Percentiles rank a stretch among this genome's conserved stretches.
phyloP scores from a whole-genome alignment of 2,888 invertebrate genomes.

The Anticlea derivata region DNA sequence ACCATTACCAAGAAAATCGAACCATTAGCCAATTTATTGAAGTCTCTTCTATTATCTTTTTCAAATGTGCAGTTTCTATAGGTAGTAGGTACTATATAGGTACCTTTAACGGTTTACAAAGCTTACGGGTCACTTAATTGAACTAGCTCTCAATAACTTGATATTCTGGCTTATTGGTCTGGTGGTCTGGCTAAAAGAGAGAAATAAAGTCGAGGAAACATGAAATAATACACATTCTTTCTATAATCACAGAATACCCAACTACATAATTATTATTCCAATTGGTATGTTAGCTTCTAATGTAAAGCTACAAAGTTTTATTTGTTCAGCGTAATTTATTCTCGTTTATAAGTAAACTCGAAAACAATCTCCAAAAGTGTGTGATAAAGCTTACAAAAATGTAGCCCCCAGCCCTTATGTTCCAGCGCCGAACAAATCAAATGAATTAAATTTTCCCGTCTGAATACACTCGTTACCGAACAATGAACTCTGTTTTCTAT shows the following conservation, averaged over 20 bases:
- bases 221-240: too few species aligned
- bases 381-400: slow-evolving; percentile 16
- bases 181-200: too few species aligned
- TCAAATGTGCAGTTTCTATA: too few species aligned
- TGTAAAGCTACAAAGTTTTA: slow-evolving; percentile 2
- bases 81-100: too few species aligned
- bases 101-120: too few species aligned
- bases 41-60: too few species aligned
- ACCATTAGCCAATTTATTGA: too few species aligned
- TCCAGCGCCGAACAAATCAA: slow-evolving; percentile 18
- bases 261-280: not conserved
- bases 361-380: slow-evolving; percentile 5
- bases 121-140: too few species aligned
- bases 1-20: too few species aligned
- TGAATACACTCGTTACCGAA: slow-evolving; percentile 24
- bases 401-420: slow-evolving; percentile 8
- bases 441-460: slow-evolving; percentile 28
- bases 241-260: not conserved
- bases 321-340: not conserved
- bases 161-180: too few species aligned
- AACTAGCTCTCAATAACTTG: too few species aligned
- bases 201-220: too few species aligned
- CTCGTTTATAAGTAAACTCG: slow-evolving; percentile 5
- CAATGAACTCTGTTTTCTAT: slow-evolving; percentile 27
- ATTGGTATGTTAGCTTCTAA: not conserved